phyloP scores from a whole-genome alignment of 1,140 invertebrate species.

The Nasonia vitripennis region DNA sequence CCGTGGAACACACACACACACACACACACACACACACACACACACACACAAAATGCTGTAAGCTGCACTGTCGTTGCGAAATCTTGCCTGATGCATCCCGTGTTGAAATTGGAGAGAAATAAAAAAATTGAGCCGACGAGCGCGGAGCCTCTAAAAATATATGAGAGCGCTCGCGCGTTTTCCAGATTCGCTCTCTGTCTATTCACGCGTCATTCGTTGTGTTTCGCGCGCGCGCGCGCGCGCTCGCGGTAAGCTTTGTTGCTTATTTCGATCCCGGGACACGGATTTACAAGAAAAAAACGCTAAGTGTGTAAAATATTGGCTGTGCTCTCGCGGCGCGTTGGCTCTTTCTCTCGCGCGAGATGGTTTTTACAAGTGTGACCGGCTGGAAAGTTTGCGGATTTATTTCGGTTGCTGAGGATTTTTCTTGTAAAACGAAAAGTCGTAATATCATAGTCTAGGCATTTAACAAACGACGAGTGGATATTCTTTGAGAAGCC shows the following conservation, averaged over 20 bases:
- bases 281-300: background rate
- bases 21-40: too few relatives aligned
- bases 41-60: constrained; percentile 10
- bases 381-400: background rate
- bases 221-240: too few relatives aligned
- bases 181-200: background rate
- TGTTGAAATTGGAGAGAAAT: constrained; percentile 14
- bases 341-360: too few relatives aligned
- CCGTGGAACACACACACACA: too few relatives aligned
- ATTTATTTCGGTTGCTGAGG: constrained; percentile 3
- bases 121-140: background rate
- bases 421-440: too few relatives aligned
- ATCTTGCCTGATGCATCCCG: background rate
- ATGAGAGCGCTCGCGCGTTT: background rate
- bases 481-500: too few relatives aligned
- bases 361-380: background rate
- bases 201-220: too few relatives aligned
- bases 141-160: constrained; percentile 27
- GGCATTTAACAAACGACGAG: too few relatives aligned
- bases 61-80: background rate
- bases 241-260: too few relatives aligned
- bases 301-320: background rate
- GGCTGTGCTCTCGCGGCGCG: background rate
- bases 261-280: background rate
- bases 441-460: too few relatives aligned